Evolutionary conservation across 2,113 vertebrate genomes (phyloP).

Genomic region (Meleagris gallopavo): DNA sequence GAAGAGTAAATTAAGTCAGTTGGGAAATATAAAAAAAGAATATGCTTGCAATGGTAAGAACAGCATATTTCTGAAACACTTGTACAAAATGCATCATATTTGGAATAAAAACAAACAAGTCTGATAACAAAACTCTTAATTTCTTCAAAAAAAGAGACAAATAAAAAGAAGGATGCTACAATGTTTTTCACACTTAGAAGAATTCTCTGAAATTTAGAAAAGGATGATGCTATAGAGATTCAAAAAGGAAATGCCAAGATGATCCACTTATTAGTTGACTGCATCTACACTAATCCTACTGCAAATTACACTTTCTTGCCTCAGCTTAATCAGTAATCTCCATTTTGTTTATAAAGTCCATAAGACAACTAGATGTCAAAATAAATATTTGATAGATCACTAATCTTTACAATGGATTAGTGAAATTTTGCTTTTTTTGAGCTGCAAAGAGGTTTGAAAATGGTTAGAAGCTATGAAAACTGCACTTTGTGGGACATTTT

Average conservation of each 20-base stretch:
- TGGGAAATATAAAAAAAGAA: background rate
- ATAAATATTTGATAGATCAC: background rate
- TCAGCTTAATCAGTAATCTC: conserved; percentile 9
- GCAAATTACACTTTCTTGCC: background rate
- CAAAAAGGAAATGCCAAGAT: conserved; percentile 18
- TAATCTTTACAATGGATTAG: conserved; percentile 38
- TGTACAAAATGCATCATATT: background rate
- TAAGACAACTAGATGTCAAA: conserved; percentile 24
- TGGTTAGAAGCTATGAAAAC: background rate
- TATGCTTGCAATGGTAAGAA: background rate
- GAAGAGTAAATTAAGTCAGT: background rate
- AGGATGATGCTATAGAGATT: background rate
- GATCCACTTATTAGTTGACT: background rate
- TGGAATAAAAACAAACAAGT: background rate
- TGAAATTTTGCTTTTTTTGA: conserved; percentile 40
- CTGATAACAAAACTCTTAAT: background rate
- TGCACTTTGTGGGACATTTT: background rate
- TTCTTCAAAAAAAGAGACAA: background rate
- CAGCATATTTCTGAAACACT: background rate
- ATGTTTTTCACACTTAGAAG: background rate
- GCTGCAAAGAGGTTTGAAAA: conserved; percentile 46
- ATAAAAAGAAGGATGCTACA: background rate
- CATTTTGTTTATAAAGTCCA: conserved; percentile 29
- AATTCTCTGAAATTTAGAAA: background rate
- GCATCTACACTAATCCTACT: background rate